Evolutionary conservation across 2,113 vertebrate genomes (phyloP), one percentile per base, ranked within the genome.

Genomic region (Jaculus jaculus): DNA sequence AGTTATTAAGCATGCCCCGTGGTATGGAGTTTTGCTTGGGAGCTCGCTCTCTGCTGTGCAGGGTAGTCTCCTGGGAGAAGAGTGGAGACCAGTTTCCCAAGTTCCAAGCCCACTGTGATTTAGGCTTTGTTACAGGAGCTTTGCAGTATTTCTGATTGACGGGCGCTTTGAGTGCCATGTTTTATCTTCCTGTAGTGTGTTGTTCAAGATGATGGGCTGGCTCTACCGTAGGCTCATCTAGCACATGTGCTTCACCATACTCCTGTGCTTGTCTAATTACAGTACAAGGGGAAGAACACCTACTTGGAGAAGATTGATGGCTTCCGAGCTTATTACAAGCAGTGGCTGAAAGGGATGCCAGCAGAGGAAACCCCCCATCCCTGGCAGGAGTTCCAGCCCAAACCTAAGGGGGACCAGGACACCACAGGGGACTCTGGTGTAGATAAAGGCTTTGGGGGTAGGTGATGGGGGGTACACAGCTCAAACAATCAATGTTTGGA

Each of bases 231-330:
- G 42, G 42, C 42, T 10, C 54, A 54, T 54, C 15, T 68, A 13
- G 13, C 12, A 18, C 66, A 54, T 32, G 24, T 9, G 34, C 42
- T 7, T 23, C 32, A 30, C 66, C 28, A 21, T 2, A 69, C 13
- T 58, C 47, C 13, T 58, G 13, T 85, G 7, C 10, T 4, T 96
- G 97, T 96, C n/a, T 75, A 37, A 85, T 97, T 96, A 37, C 94
- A 99, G 99, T 99, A 99, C 82, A 99, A 99, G 94, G 97, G 96
- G 47, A 99, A 98, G 96, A 99, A 99, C 97, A 97, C 94, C 1
- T 99, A 99, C 84, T 92, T 99, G 97, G 98, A 99, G 93, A 99
- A 99, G 94, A 99, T 99, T 0, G 98, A 99, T 47, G 99, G 99
- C 42, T 99, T 99, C 94, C 98, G 99, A 47, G 99, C 99, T 93